Evolutionary conservation across 1,140 invertebrate species (phyloP).

Genomic region (Octopus sinensis): DNA sequence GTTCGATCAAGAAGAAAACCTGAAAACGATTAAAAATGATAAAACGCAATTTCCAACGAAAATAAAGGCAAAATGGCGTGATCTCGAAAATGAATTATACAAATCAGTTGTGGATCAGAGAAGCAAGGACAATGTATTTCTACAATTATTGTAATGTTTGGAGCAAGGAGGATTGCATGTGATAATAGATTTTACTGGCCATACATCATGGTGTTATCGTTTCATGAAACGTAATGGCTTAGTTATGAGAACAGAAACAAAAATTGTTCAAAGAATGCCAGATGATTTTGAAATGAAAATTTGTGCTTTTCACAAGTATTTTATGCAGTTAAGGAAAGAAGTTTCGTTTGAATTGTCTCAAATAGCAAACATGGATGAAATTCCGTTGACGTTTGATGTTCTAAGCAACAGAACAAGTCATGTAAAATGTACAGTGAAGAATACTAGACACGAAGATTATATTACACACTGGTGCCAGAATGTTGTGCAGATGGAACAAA

Average conservation of each 20-base stretch:
- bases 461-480: no score
- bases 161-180: no score
- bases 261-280: background rate
- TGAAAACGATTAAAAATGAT: no score
- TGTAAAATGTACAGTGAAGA: background rate
- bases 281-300: background rate
- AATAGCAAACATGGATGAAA: constrained; percentile 1
- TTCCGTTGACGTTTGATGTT: background rate
- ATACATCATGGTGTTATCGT: background rate
- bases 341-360: background rate
- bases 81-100: no score
- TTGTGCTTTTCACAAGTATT: background rate
- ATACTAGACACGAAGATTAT: no score
- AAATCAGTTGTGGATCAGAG: no score
- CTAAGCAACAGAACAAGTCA: background rate
- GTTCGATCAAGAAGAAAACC: no score
- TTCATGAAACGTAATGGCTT: constrained; percentile 2
- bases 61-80: no score
- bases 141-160: no score
- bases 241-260: background rate
- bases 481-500: no score
- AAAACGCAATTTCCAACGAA: no score
- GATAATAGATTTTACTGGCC: background rate
- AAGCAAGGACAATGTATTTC: no score
- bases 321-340: background rate